A percentile compares a stretch with the other conserved stretches of the same genome.
Evolutionary conservation across 2,113 vertebrate species (phyloP).

Genomic region (Vanacampus margaritifer): DNA sequence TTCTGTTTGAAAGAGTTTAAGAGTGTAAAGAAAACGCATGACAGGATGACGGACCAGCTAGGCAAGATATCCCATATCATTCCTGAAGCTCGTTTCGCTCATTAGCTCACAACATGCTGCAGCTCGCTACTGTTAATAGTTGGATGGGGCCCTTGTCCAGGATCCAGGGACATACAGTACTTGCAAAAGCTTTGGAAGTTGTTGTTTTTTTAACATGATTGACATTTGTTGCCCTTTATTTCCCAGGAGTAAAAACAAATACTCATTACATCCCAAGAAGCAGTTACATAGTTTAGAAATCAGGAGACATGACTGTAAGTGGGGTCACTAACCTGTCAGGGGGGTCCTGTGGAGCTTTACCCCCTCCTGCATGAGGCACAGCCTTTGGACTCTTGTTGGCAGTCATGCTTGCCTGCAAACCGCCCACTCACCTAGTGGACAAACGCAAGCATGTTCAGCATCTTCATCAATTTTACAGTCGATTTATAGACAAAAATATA

Average conservation of each 20-base stretch:
- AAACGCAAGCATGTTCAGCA: slow-evolving; percentile 37
- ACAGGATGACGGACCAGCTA: slow-evolving; percentile 19
- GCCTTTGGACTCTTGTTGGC: slow-evolving; percentile 95
- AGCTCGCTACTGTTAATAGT: slow-evolving; percentile 41
- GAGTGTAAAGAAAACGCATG: slow-evolving; percentile 8
- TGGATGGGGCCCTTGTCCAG: slow-evolving; percentile 43
- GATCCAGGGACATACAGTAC: slow-evolving; percentile 40
- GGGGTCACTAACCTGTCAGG: slow-evolving; percentile 83
- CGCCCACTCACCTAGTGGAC: slow-evolving; percentile 76
- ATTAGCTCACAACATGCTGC: slow-evolving; percentile 53
- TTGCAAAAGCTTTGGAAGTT: slow-evolving; percentile 21
- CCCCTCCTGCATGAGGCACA: slow-evolving; percentile 80
- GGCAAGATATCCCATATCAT: slow-evolving; percentile 33
- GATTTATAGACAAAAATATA: background rate
- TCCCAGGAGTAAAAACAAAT: slow-evolving; percentile 19
- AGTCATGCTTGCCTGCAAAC: slow-evolving; percentile 88
- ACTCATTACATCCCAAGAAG: background rate
- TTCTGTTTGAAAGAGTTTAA: slow-evolving; percentile 3
- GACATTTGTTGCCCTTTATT: slow-evolving; percentile 18
- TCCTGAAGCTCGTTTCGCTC: slow-evolving; percentile 35
- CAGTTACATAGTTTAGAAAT: slow-evolving; percentile 1
- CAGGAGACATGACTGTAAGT: background rate
- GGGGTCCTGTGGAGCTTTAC: slow-evolving; percentile 83
- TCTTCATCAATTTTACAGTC: background rate
- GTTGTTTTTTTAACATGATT: slow-evolving; percentile 11